phyloP scores from a whole-genome alignment of 2,888 invertebrate species.

The Copidosoma aretas region DNA sequence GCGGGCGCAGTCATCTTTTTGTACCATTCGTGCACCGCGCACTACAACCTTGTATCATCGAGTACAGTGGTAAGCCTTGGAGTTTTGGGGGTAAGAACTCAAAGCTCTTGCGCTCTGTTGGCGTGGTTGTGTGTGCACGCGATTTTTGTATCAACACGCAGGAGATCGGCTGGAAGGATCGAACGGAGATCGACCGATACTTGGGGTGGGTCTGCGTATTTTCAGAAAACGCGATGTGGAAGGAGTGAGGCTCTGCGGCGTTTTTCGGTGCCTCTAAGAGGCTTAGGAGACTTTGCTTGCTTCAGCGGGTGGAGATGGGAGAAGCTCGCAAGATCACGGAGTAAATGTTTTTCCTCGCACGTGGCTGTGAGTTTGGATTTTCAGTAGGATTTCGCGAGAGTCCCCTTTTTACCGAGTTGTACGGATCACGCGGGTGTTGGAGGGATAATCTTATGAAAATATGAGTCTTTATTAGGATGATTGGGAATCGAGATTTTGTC shows the following conservation, averaged over 20 bases:
- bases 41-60: background rate
- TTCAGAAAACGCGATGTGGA: too few species aligned
- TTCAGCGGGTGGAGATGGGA: background rate
- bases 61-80: conserved; percentile 1
- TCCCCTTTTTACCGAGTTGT: too few species aligned
- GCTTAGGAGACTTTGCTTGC: background rate
- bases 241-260: conserved; percentile 20
- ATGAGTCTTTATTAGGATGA: too few species aligned
- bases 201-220: too few species aligned
- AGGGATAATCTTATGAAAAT: too few species aligned
- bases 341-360: background rate
- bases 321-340: background rate
- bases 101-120: background rate
- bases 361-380: background rate
- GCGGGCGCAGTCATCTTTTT: conserved; percentile 4
- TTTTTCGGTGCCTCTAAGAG: background rate
- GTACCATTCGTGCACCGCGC: background rate
- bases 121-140: too few species aligned
- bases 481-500: too few species aligned
- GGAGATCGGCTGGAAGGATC: too few species aligned
- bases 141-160: too few species aligned
- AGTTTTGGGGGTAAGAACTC: conserved; percentile 22
- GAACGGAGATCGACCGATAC: too few species aligned
- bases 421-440: too few species aligned
- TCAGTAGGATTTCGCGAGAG: background rate